Conservation (phyloP, 2,113 vertebrate genomes). For the Carassius auratus region DNA sequence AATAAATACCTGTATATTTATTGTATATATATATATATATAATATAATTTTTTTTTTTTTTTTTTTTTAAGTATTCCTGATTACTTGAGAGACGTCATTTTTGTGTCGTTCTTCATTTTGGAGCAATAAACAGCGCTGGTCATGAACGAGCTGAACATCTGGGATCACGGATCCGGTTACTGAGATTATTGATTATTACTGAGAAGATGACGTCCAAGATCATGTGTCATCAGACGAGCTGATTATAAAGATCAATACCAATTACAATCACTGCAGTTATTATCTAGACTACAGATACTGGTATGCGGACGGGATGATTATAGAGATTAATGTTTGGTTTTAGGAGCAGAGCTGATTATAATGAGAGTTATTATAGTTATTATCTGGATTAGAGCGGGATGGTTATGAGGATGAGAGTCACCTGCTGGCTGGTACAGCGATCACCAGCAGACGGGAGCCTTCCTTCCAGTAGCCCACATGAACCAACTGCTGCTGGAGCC, state of each 20-base stretch:
- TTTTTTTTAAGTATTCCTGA: no score
- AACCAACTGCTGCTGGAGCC: slow-evolving; percentile 85
- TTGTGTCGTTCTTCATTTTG: background rate
- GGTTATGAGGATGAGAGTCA: slow-evolving; percentile 57
- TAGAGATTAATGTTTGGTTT: background rate
- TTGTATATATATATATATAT: no score
- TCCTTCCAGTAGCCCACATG: slow-evolving; percentile 97
- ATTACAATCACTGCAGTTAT: background rate
- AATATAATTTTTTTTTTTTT: no score
- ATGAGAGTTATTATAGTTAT: slow-evolving; percentile 11
- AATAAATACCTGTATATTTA: no score
- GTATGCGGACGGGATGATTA: background rate
- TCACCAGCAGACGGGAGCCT: slow-evolving; percentile 83
- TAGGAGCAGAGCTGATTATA: slow-evolving; percentile 1
- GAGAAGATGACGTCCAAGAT: no score
- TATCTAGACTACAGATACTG: background rate
- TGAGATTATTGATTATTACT: background rate
- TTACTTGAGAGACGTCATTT: background rate
- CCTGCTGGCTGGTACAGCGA: slow-evolving; percentile 92
- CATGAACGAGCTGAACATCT: background rate
- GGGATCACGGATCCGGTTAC: background rate
- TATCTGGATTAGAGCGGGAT: background rate
- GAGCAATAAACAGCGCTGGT: background rate
- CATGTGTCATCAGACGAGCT: no score
- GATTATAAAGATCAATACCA: background rate